phyloP scores from a whole-genome alignment of 2,113 vertebrate species.

The Chunga burmeisteri region DNA sequence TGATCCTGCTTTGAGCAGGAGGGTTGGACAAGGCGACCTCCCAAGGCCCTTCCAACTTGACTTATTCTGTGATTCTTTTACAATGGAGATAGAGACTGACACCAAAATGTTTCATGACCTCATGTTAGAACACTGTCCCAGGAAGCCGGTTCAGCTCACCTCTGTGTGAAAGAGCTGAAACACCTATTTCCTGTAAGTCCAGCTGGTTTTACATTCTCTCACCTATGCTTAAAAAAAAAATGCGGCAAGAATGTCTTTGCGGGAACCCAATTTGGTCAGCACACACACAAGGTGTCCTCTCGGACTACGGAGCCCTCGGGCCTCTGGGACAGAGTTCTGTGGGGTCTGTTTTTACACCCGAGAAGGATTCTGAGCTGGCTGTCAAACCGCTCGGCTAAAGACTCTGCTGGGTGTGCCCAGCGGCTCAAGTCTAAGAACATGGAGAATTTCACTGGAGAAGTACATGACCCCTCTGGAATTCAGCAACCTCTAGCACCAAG shows the following conservation, averaged over 20 bases:
- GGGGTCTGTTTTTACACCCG: not conserved
- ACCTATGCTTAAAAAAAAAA: not conserved
- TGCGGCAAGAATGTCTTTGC: not conserved
- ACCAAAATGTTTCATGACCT: not conserved
- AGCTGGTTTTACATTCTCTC: not conserved
- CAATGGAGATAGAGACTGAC: not conserved
- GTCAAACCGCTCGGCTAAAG: not conserved
- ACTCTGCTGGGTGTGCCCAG: not conserved
- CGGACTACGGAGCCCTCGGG: not conserved
- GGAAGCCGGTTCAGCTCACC: not conserved
- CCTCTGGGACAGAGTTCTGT: not conserved
- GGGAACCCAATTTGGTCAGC: not conserved
- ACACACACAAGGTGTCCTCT: fast-evolving
- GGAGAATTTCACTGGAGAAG: not conserved
- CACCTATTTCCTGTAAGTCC: not conserved
- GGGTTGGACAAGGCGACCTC: not conserved
- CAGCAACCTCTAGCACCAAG: not conserved
- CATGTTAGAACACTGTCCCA: fast-evolving
- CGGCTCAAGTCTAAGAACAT: not conserved
- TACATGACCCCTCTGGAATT: not conserved
- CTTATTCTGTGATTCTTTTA: not conserved
- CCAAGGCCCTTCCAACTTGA: not conserved
- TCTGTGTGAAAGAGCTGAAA: not conserved
- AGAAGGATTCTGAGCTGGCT: not conserved
- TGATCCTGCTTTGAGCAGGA: not conserved